phyloP scores from a whole-genome alignment of 2,797 vertebrate genomes.

The Malacoraja senta region DNA sequence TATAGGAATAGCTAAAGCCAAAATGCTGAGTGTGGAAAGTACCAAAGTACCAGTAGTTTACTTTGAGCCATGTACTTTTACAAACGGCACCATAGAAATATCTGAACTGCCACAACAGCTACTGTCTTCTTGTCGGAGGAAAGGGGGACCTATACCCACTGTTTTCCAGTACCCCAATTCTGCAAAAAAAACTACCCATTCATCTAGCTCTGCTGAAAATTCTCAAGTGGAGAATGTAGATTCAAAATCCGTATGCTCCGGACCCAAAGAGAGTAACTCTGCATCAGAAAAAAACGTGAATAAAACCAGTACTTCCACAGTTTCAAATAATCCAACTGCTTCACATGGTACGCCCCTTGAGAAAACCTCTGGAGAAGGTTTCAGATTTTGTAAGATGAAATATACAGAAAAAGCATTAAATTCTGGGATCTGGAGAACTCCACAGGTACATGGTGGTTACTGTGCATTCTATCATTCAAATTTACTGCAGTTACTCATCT shows the following conservation, averaged over 20 bases:
- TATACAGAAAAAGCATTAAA: not conserved
- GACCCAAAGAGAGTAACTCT: too few species aligned
- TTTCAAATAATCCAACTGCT: too few species aligned
- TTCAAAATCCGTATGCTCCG: too few species aligned
- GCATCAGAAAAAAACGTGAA: too few species aligned
- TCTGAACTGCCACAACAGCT: slow-evolving; percentile 58
- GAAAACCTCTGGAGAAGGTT: slow-evolving; percentile 43
- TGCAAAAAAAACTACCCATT: not conserved
- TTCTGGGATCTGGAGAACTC: not conserved
- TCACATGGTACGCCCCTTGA: slow-evolving; percentile 41
- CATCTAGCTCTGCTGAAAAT: slow-evolving; percentile 45
- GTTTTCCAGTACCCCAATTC: not conserved
- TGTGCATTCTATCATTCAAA: too few species aligned
- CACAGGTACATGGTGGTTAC: not conserved
- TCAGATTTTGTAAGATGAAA: not conserved
- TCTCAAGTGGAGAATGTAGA: too few species aligned
- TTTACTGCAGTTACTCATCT: too few species aligned
- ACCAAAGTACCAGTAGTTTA: slow-evolving; percentile 61
- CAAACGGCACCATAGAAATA: slow-evolving; percentile 58
- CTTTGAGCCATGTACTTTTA: slow-evolving; percentile 56
- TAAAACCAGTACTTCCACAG: too few species aligned
- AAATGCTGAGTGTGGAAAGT: slow-evolving; percentile 58
- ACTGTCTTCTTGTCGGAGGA: slow-evolving; percentile 54
- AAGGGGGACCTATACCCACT: slow-evolving; percentile 47
- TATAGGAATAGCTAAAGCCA: slow-evolving; percentile 57